Conservation (phyloP, 2,888 invertebrate genomes). For the Protodeltote pygarga region DNA sequence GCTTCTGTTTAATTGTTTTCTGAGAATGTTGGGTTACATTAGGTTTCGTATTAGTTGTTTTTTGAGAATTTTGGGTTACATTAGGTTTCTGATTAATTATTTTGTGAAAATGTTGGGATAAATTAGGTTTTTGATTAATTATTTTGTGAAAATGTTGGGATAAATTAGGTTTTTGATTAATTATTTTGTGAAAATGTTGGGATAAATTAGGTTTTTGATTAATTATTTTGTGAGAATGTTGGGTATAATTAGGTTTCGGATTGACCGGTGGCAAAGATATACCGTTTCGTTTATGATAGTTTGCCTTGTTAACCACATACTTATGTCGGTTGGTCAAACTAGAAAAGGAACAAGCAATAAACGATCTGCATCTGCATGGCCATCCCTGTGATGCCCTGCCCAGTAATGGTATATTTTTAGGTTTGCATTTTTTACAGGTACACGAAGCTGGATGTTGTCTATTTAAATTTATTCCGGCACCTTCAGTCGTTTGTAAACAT, state of each 20-base stretch:
- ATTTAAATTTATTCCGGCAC: background rate
- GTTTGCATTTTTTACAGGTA: background rate
- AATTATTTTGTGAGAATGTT: background rate
- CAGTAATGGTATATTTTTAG: background rate
- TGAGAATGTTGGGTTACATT: background rate
- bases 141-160: background rate
- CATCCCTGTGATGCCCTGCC: no score
- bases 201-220: background rate
- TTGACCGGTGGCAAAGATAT: constrained; percentile 3
- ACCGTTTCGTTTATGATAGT: constrained; percentile 16
- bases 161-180: background rate
- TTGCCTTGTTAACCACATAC: background rate
- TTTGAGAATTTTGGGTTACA: background rate
- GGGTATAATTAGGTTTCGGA: background rate
- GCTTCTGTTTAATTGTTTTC: no score
- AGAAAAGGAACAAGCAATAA: constrained; percentile 13
- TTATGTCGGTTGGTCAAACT: constrained; percentile 1
- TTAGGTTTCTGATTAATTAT: no score
- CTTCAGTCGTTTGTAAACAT: background rate
- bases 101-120: background rate
- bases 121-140: background rate
- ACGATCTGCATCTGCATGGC: constrained; percentile 8
- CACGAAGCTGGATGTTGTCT: constrained; percentile 1
- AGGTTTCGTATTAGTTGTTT: no score
- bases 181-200: background rate